phyloP scores from a whole-genome alignment of 1,140 invertebrate species.

The Zophobas atratus region DNA sequence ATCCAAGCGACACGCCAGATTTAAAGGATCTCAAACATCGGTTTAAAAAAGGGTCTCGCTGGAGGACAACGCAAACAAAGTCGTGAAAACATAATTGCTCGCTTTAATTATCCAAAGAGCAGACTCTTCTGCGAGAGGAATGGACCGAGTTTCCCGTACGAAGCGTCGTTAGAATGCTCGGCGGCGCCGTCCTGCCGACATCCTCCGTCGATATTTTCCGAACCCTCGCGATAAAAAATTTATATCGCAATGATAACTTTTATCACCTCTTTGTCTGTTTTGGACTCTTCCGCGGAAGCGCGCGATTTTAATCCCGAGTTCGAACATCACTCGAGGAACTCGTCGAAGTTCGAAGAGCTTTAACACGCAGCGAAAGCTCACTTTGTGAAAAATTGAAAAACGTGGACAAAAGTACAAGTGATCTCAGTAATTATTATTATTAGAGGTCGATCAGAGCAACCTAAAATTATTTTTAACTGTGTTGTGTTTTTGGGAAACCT shows the following conservation, averaged over 20 bases:
- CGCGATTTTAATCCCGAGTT: no score
- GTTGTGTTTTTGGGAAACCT: no score
- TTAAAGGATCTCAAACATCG: not conserved
- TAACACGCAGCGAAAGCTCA: no score
- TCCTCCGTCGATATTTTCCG: conserved; percentile 25
- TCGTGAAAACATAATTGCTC: conserved; percentile 37
- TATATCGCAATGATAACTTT: conserved; percentile 36
- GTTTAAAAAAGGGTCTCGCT: conserved; percentile 4
- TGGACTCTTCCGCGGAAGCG: not conserved
- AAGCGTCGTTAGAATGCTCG: conserved; percentile 27
- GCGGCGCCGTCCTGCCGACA: conserved; percentile 29
- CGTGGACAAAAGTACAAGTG: no score
- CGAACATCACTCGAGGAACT: no score
- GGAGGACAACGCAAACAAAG: conserved; percentile 23
- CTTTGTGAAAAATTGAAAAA: no score
- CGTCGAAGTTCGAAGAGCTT: no score
- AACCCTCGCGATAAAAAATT: conserved; percentile 24
- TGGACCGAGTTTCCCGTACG: conserved; percentile 23
- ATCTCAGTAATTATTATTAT: no score
- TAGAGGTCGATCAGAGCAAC: no score
- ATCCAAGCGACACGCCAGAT: not conserved
- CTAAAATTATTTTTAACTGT: no score
- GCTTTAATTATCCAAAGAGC: conserved; percentile 18
- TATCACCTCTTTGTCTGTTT: conserved; percentile 22
- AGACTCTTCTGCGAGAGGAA: conserved; percentile 9